Percentiles rank a stretch among this genome's conserved stretches.
phyloP scores from a whole-genome alignment of 2,888 invertebrate species.

The Mythimna ferrago region DNA sequence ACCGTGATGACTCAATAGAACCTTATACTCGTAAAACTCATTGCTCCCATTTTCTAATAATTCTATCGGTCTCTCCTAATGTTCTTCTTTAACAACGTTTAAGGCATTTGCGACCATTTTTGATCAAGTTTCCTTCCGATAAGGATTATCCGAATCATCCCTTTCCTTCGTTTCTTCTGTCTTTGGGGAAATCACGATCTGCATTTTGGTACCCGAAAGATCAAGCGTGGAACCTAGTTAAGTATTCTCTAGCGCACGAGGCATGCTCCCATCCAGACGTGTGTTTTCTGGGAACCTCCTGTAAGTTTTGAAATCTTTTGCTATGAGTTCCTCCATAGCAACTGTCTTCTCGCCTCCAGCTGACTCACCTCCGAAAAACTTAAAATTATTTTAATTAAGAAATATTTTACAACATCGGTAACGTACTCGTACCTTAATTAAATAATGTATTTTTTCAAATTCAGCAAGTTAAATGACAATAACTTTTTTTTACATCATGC shows the following conservation, averaged over 20 bases:
- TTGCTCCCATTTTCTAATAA: slow-evolving; percentile 51
- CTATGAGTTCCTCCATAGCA: no score
- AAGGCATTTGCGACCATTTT: no score
- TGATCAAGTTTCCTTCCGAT: no score
- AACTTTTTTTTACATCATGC: no score
- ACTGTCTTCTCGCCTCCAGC: no score
- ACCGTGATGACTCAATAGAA: slow-evolving; percentile 64
- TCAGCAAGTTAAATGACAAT: no score
- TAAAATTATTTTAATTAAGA: no score
- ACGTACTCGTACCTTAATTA: no score
- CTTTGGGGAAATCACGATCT: slow-evolving; percentile 68
- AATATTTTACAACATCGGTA: no score
- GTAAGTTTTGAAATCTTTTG: slow-evolving; percentile 44
- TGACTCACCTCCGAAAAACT: slow-evolving; percentile 67
- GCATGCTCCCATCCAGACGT: slow-evolving; percentile 61
- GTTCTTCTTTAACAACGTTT: slow-evolving; percentile 31
- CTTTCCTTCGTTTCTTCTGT: no score
- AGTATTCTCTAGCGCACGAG: slow-evolving; percentile 57
- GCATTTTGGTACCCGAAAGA: slow-evolving; percentile 77
- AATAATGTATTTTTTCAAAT: no score
- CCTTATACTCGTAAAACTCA: slow-evolving; percentile 56
- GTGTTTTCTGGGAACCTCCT: slow-evolving; percentile 47
- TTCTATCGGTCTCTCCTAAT: slow-evolving; percentile 61
- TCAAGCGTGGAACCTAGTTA: slow-evolving; percentile 80
- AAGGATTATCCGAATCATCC: no score